Percentiles rank a stretch among this genome's conserved stretches.
Evolutionary conservation across 2,888 invertebrate species (phyloP).

Genomic region (Busseola fusca): DNA sequence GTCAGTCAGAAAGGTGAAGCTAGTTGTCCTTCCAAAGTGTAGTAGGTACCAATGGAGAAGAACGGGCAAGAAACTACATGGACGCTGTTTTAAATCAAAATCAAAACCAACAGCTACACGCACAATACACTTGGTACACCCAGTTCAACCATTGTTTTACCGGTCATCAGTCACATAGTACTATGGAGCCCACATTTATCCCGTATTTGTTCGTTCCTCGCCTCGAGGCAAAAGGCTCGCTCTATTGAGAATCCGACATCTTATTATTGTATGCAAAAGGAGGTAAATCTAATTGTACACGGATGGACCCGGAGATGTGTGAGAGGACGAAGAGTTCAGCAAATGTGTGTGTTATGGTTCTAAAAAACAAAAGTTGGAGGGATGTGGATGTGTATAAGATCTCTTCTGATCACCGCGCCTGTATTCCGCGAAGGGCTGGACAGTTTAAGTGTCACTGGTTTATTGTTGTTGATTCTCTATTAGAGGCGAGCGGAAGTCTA

Average conservation of each 20-base stretch:
- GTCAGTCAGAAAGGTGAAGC: no score
- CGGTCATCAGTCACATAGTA: slow-evolving; percentile 25
- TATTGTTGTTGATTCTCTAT: no score
- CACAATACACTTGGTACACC: slow-evolving; percentile 9
- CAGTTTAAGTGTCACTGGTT: no score
- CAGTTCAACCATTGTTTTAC: slow-evolving; percentile 27
- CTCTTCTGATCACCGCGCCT: neutral
- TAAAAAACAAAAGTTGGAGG: neutral
- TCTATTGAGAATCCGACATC: slow-evolving; percentile 57
- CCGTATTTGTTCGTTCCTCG: slow-evolving; percentile 56
- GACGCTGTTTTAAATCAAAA: no score
- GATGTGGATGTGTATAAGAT: neutral
- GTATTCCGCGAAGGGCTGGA: no score
- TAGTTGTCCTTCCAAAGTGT: no score
- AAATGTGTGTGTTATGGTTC: slow-evolving; percentile 2
- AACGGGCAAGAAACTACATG: no score
- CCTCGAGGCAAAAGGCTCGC: slow-evolving; percentile 60
- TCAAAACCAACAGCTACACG: neutral
- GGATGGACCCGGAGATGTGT: slow-evolving; percentile 14
- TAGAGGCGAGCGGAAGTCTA: neutral
- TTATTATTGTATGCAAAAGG: slow-evolving; percentile 69
- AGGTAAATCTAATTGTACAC: slow-evolving; percentile 63
- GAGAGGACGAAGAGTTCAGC: slow-evolving; percentile 1
- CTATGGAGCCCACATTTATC: slow-evolving; percentile 51
- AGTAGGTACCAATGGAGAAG: no score